Base-by-base conservation (phyloP, 2,797 vertebrate species). In the Mus caroli region DNA sequence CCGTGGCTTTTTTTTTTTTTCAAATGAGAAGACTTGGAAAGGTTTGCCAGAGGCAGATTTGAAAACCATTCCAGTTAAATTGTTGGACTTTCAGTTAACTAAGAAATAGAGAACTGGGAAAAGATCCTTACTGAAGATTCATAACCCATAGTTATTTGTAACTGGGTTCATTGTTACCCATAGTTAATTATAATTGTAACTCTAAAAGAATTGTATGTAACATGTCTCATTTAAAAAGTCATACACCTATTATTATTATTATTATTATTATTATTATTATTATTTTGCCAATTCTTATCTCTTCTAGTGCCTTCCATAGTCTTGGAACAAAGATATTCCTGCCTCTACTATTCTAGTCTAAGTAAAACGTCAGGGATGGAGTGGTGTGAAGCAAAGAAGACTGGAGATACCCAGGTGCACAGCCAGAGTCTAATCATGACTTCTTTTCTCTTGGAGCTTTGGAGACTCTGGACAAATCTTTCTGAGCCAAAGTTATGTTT, bases 141-240 rank as follows among this genome's bases (percentile, higher is more conserved):
- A 46, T 28, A n/a, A 94, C 22, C 40, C 40, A 46, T 79, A 43
- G 92, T 71, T 82, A 88, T 78, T 75, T 96, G 69, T 92, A 88
- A 52, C 67, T 73, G 20, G 17, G 69, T 37, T 71, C 69, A 37
- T 10, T 71, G 69, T 37, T 31, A 95, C 22, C 26, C 50, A 40
- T 76, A 50, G 92, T 58, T 78, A 92, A 85, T 78, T 96, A 64
- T 92, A 85, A 52, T 56, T 77, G 13, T 37, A 71, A 71, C 6
- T 34, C 26, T 89, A 71, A 87, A 77, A 89, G 13, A 69, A 83
- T 71, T 46, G 78, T 62, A 85, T 58, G 37, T 86, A 26, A 93
- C 64, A 80, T 52, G 69, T 90, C 17, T 90, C 71, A 28, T 88
- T 69, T 90, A 50, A 13, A 76, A 93, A n/a, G 12, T 28, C 34